phyloP scores from a whole-genome alignment of 2,888 invertebrate species.

The Unio delphinus region DNA sequence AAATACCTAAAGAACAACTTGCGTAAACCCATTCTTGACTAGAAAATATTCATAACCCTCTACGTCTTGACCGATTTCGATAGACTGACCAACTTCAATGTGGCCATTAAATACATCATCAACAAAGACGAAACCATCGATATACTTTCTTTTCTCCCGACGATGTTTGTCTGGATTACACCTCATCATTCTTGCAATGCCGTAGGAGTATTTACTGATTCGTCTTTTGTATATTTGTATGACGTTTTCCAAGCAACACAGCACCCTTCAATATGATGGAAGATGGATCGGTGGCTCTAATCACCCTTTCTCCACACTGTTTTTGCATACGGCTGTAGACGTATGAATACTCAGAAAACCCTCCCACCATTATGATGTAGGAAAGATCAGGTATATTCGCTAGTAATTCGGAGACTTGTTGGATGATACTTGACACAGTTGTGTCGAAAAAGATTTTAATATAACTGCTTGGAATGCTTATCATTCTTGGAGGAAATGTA shows the following conservation, averaged over 20 bases:
- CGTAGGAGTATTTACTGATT: constrained; percentile 30
- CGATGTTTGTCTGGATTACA: constrained; percentile 19
- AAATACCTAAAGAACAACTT: no score
- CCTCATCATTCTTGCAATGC: constrained; percentile 23
- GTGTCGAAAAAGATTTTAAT: neutral
- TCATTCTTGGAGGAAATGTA: neutral
- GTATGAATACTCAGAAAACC: constrained; percentile 2
- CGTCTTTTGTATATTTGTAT: constrained; percentile 19
- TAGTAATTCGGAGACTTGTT: neutral
- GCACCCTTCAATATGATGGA: constrained; percentile 27
- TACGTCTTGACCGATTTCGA: no score
- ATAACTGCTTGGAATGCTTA: neutral
- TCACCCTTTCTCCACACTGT: neutral
- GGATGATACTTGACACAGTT: neutral
- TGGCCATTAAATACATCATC: constrained; percentile 27
- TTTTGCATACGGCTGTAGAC: neutral
- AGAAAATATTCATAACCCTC: no score
- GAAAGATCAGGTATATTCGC: neutral
- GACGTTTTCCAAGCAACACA: constrained; percentile 23
- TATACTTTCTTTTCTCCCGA: constrained; percentile 5
- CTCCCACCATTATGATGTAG: neutral
- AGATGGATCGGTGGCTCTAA: constrained; percentile 20
- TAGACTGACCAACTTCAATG: constrained; percentile 18
- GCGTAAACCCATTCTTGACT: no score
- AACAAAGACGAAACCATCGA: constrained; percentile 7